Evolutionary conservation across 1,140 invertebrate species (phyloP).

Genomic region (Drosophila ficusphila): DNA sequence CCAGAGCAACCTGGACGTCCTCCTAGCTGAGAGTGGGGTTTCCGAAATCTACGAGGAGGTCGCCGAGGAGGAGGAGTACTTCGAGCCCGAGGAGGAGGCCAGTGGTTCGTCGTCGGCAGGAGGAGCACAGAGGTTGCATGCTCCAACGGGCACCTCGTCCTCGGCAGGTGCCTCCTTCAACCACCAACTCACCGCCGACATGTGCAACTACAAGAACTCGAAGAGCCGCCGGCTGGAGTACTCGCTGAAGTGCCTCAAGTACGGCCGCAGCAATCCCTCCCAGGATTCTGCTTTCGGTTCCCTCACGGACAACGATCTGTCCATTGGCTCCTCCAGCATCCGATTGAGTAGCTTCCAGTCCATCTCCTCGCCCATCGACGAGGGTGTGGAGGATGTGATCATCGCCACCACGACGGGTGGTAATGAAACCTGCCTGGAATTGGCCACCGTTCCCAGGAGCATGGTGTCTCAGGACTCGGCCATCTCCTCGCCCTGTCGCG

Average conservation of each 20-base stretch:
- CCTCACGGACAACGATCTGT: constrained; percentile 82
- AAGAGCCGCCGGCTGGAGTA: constrained; percentile 82
- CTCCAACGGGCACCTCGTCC: constrained; percentile 30
- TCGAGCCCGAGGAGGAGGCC: constrained; percentile 52
- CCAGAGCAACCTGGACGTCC: constrained; percentile 74
- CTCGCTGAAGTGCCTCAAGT: constrained; percentile 81
- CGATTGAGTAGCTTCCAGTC: constrained; percentile 83
- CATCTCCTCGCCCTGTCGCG: constrained; percentile 79
- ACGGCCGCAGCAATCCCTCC: constrained; percentile 83
- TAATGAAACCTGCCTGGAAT: constrained; percentile 76
- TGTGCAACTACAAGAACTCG: constrained; percentile 83
- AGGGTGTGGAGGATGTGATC: constrained; percentile 83
- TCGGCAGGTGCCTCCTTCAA: constrained; percentile 63
- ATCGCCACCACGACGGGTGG: constrained; percentile 82
- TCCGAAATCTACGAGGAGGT: constrained; percentile 14
- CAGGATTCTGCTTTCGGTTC: constrained; percentile 84
- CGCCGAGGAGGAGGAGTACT: constrained; percentile 18
- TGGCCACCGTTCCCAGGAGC: constrained; percentile 75
- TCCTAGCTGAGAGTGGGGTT: constrained; percentile 40
- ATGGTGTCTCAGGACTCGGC: constrained; percentile 84
- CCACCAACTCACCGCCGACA: constrained; percentile 81
- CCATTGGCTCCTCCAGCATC: constrained; percentile 80
- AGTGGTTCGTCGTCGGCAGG: constrained; percentile 59
- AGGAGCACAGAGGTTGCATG: constrained; percentile 46
- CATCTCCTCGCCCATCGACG: constrained; percentile 83